A percentile compares a stretch with the other conserved stretches of the same genome.
Evolutionary conservation across 2,797 vertebrate species (phyloP).

Genomic region (Hippocampus kuda): DNA sequence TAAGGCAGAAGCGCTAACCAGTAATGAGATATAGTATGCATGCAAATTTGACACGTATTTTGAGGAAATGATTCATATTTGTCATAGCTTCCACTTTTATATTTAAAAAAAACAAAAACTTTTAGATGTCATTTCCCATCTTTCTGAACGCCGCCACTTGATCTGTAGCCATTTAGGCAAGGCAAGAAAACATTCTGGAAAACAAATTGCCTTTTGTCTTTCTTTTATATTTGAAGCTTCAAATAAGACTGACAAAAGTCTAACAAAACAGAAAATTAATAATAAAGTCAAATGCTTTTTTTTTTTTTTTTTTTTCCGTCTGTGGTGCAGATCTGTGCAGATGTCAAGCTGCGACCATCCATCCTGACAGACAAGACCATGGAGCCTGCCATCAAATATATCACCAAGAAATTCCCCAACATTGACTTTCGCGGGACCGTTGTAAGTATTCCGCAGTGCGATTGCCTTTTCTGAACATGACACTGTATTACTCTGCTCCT

Average conservation of each 20-base stretch:
- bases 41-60: neutral
- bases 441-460: constrained; percentile 38
- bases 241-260: no score
- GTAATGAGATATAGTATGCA: neutral
- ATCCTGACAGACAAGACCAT: constrained; percentile 75
- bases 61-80: neutral
- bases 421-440: constrained; percentile 75
- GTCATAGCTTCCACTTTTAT: neutral
- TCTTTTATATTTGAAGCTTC: no score
- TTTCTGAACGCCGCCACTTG: no score
- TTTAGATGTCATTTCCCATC: neutral
- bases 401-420: constrained; percentile 89
- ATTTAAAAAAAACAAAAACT: neutral
- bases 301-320: neutral
- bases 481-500: neutral
- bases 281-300: neutral
- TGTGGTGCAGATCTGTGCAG: constrained; percentile 55
- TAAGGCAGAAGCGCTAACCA: neutral
- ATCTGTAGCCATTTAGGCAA: no score
- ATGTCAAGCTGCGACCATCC: constrained; percentile 69
- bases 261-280: neutral
- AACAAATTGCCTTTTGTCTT: no score
- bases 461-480: neutral
- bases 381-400: constrained; percentile 83
- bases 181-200: no score